Conservation (phyloP, 30 jellyfish, hydroid and myxozoan species). For the Clytia hemisphaerica region DNA sequence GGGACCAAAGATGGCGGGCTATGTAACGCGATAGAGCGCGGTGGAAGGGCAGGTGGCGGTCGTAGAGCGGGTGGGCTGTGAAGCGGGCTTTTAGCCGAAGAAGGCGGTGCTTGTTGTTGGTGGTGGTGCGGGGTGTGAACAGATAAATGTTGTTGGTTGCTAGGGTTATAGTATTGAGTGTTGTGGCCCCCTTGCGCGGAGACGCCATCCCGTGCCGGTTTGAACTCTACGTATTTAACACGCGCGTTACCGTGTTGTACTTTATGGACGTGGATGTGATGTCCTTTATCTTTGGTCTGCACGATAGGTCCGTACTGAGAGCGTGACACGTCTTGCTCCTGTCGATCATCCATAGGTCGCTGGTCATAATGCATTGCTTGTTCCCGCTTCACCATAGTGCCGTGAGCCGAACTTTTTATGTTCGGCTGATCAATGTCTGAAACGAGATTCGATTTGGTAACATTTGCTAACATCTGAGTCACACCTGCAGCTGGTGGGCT, state of each 20-base stretch:
- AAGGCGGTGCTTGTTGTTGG: too few relatives aligned
- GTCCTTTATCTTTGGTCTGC: neutral
- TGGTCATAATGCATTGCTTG: neutral
- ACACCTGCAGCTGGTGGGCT: constrained; percentile 25
- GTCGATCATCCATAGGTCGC: neutral
- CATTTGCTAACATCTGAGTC: constrained; percentile 34
- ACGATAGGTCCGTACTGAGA: neutral
- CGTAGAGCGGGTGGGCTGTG: constrained; percentile 98
- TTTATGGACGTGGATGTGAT: constrained; percentile 30
- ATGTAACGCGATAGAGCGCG: constrained; percentile 67
- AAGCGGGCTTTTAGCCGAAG: constrained; percentile 63
- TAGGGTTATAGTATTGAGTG: neutral
- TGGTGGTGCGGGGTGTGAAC: constrained; percentile 15
- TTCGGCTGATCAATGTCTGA: constrained; percentile 36
- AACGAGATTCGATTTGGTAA: constrained; percentile 21
- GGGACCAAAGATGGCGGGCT: constrained; percentile 91
- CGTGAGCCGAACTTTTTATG: neutral
- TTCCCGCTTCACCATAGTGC: neutral
- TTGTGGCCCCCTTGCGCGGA: neutral
- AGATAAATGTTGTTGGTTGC: constrained; percentile 3
- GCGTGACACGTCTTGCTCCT: neutral
- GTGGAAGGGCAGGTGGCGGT: constrained; percentile 79
- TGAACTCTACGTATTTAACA: constrained; percentile 23
- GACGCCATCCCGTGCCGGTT: neutral
- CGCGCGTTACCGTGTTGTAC: constrained; percentile 38